A percentile compares a stretch with the other conserved stretches of the same genome.
phyloP scores from a whole-genome alignment of 2,797 vertebrate species.

The Notolabrus celidotus region DNA sequence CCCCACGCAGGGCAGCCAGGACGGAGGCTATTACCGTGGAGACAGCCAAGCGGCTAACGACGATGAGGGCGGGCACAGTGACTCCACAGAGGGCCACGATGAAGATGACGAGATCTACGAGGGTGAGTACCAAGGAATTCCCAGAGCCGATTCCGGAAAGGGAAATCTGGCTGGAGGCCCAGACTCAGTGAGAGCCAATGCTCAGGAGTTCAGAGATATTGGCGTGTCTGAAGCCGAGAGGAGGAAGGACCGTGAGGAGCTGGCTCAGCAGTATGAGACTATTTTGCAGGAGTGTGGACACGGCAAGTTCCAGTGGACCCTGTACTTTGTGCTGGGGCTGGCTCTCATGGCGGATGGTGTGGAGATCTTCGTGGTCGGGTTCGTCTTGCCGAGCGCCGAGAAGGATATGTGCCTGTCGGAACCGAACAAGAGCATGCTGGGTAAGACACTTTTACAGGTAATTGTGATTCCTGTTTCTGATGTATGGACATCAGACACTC shows the following conservation, averaged over 20 bases:
- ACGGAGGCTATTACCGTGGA: conserved; percentile 85
- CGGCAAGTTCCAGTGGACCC: conserved; percentile 95
- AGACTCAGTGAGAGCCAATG: conserved; percentile 66
- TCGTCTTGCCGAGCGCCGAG: conserved; percentile 97
- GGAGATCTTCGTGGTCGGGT: conserved; percentile 97
- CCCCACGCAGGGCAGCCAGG: conserved; percentile 80
- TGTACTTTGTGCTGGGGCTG: conserved; percentile 95
- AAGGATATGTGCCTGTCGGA: conserved; percentile 98
- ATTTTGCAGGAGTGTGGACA: conserved; percentile 97
- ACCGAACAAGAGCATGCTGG: conserved; percentile 97
- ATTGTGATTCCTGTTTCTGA: not conserved
- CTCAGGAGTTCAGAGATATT: conserved; percentile 82
- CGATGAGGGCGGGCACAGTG: conserved; percentile 93
- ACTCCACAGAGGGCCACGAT: conserved; percentile 96
- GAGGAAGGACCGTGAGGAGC: conserved; percentile 92
- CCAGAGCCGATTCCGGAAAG: conserved; percentile 90
- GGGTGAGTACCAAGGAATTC: conserved; percentile 97
- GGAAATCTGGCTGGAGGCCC: conserved; percentile 79
- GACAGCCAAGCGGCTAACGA: conserved; percentile 88
- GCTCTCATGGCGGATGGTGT: conserved; percentile 97
- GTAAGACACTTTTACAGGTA: conserved; percentile 79
- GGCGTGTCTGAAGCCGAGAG: conserved; percentile 86
- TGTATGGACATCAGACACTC: not conserved
- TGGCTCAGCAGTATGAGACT: conserved; percentile 96
- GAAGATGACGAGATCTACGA: conserved; percentile 98